A percentile compares a stretch with the other conserved stretches of the same genome.
Conservation (phyloP, 2,888 invertebrate species). For the Magallana nippona region DNA sequence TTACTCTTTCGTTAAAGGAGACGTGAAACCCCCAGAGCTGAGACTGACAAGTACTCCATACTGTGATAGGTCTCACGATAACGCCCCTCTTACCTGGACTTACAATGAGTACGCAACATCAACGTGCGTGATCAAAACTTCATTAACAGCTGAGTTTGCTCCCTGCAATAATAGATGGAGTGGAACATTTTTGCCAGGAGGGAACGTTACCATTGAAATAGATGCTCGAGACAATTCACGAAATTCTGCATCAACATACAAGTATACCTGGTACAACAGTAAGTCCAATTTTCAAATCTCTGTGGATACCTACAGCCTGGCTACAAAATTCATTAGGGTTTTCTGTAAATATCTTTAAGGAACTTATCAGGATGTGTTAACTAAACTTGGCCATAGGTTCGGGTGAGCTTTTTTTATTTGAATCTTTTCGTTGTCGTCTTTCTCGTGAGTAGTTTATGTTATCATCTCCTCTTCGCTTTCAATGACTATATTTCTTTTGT, state of each 20-base stretch:
- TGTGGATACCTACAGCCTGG: too few relatives aligned
- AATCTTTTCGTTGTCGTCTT: too few relatives aligned
- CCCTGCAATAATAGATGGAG: not conserved
- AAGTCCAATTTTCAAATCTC: not conserved
- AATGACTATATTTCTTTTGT: too few relatives aligned
- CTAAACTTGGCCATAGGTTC: too few relatives aligned
- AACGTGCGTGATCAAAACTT: not conserved
- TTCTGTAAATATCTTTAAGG: too few relatives aligned
- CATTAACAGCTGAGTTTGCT: not conserved
- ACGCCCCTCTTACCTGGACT: slow-evolving; percentile 7
- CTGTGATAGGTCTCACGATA: not conserved
- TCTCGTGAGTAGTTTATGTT: too few relatives aligned
- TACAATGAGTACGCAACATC: not conserved
- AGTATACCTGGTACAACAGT: slow-evolving; percentile 17
- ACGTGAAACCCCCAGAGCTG: not conserved
- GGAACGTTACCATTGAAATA: not conserved
- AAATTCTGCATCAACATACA: not conserved
- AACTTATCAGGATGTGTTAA: too few relatives aligned
- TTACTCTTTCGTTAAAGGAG: not conserved
- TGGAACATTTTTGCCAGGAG: slow-evolving; percentile 6
- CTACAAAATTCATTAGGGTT: too few relatives aligned
- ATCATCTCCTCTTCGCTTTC: too few relatives aligned
- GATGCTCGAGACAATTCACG: not conserved
- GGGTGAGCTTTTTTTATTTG: too few relatives aligned
- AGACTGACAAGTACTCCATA: not conserved